Base-by-base conservation (phyloP, 2,888 invertebrate species). In the Morpho achilles region DNA sequence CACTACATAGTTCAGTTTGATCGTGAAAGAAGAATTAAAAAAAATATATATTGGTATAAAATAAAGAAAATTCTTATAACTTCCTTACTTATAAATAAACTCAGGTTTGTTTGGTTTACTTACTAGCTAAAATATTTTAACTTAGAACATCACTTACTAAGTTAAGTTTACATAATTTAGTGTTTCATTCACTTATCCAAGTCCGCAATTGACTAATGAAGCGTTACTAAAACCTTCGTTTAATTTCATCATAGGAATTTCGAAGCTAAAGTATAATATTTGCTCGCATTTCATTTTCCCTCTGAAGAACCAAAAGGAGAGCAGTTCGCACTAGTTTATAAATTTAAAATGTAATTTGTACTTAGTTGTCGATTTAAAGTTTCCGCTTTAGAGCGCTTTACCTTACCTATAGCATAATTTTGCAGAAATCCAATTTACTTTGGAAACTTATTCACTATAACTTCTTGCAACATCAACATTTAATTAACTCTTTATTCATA, bases 401-500 rank as follows among this genome's bases (percentile, higher is more conserved):
- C 54, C 64, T 58, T 55, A 58, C 59, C 59, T 61, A 61, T 64
- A 54, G 57, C 49, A 65, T 62, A 62, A 62, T 59, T 56, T 58
- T 53, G 55, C 55, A 46, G 53, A 53, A 64, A 62, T 64, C 56
- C 63, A 63, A 66, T 60, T 63, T 60, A 48, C 57, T 62, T 42
- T 10, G 44, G 56, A 58, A 65, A 66, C 48, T 65, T 61, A 63
- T 63, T 67, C 62, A 59, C 53, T 55, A 56, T 61, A 64, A 66
- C 59, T 67, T 64, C 53, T 57, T 58, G 52, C 43, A 64, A 63
- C 60, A 61, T 66, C 67, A 67, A 66, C 67, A 63, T 68, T 68
- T 67, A 67, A 67, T 68, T 68, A 65, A 66, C 63, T 61, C 63
- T 69, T 61, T 64, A 65, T 68, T 68, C 58, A 55, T 60, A 55